A percentile compares a stretch with the other conserved stretches of the same genome.
Evolutionary conservation across 2,888 invertebrate genomes (phyloP).

Genomic region (Stenchaetothrips biformis): DNA sequence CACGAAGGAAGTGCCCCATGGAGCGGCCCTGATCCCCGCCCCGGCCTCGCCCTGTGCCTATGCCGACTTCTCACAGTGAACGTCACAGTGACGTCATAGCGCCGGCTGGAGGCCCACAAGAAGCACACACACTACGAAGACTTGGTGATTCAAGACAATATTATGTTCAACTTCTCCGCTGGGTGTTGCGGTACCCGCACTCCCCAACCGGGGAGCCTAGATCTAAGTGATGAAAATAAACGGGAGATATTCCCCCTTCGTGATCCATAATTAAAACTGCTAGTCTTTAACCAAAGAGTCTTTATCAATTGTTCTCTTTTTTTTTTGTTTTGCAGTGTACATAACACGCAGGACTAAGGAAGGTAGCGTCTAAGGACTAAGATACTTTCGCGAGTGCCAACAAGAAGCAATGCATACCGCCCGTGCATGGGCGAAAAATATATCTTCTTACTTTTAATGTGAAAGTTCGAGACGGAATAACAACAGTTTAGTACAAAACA

Average conservation of each 20-base stretch:
- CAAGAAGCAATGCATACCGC: too few relatives aligned
- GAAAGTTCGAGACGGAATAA: not conserved
- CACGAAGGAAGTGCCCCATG: not conserved
- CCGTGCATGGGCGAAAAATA: not conserved
- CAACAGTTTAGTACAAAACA: not conserved
- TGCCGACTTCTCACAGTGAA: too few relatives aligned
- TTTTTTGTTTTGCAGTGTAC: not conserved
- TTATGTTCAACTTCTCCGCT: not conserved
- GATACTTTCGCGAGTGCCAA: too few relatives aligned
- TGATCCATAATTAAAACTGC: not conserved
- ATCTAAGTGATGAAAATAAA: not conserved
- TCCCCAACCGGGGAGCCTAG: too few relatives aligned
- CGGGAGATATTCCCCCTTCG: not conserved
- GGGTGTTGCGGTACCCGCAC: too few relatives aligned
- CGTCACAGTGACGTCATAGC: not conserved
- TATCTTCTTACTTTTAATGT: not conserved
- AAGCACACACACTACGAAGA: not conserved
- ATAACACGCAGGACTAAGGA: conserved; percentile 1
- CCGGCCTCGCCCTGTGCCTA: not conserved
- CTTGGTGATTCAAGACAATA: conserved; percentile 9
- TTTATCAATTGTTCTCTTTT: not conserved
- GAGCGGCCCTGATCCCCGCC: not conserved
- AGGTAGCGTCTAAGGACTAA: not conserved
- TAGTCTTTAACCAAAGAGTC: too few relatives aligned
- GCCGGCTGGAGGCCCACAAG: not conserved